Base-by-base conservation (phyloP, 2,113 vertebrate genomes). In the Percina caprodes region DNA sequence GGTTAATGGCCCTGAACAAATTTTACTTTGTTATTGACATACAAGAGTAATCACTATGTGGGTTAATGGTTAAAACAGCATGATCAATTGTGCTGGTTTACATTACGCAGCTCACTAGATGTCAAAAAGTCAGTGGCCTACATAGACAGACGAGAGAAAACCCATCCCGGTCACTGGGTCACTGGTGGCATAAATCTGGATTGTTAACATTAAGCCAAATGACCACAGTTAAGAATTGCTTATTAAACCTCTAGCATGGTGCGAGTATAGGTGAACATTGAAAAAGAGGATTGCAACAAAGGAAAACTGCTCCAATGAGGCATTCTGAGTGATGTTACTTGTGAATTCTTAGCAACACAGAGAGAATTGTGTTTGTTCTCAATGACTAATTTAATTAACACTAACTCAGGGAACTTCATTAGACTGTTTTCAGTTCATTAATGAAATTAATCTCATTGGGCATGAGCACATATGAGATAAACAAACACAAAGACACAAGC, bases 301-400 rank as follows among this genome's bases (percentile, higher is more conserved):
- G 33, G 18, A 9, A 71, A 80, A 69, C 33, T 30, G 59, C 69
- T 74, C 23, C 80, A 71, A 71, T n/a, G 65, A 84, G 49, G 69
- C 58, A 9, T 14, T 69, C 19, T 66, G 80, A 82, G 45, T 65
- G 30, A 60, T 48, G 63, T 18, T 70, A 56, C 55, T 85, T 85
- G 84, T 88, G 61, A 82, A 87, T 59, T 70, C 69, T 83, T 63
- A 61, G 79, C 70, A 76, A 80, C 76, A 69, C 54, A 69, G 77
- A 78, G 79, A 80, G 69, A 86, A 86, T 59, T 1, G n/a, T 76
- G 83, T 84, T 83, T 77, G 79, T 85, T 88, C 80, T 70, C 81
- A 66, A 65, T 70, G 77, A 85, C 70, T 89, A 74, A 91, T 91
- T 90, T 69, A 89, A 93, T 93, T 90, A 94, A 86, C 69, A 88